These are phyloP conservation scores for Epinotia brunnichana DNA, from an alignment of 2,888 invertebrate species.

Conservation along the genomic window DNA sequence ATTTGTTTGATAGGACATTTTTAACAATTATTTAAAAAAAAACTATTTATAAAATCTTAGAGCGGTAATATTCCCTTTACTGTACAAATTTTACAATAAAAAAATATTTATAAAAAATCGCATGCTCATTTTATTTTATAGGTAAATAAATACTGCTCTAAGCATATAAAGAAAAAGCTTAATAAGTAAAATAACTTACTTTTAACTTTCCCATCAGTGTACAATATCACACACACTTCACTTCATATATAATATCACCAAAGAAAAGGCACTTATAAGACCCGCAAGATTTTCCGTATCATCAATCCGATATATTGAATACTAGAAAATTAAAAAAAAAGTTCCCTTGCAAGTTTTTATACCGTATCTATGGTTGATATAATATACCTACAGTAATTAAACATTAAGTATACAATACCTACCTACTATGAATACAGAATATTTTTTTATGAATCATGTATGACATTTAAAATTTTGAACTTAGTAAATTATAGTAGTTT, in stretches of 20 bases:
- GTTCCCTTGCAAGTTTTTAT: constrained; percentile 9
- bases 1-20: constrained; percentile 52
- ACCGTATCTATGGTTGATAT: too few species aligned
- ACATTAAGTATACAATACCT: too few species aligned
- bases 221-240: constrained; percentile 74
- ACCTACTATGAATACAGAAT: too few species aligned
- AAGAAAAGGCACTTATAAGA: background rate
- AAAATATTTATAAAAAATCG: constrained; percentile 59
- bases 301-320: too few species aligned
- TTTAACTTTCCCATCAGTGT: constrained; percentile 80
- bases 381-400: too few species aligned
- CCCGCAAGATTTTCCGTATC: too few species aligned
- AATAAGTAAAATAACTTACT: constrained; percentile 73
- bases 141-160: constrained; percentile 74
- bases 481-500: too few species aligned
- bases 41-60: constrained; percentile 63
- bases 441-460: too few species aligned
- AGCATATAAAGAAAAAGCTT: constrained; percentile 68
- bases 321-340: too few species aligned
- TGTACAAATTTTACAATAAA: constrained; percentile 67
- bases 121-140: constrained; percentile 64
- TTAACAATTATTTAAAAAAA: constrained; percentile 45
- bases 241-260: constrained; percentile 46
- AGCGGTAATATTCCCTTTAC: constrained; percentile 81
- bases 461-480: too few species aligned